Evolutionary conservation across 2,888 invertebrate genomes (phyloP).

Genomic region (Eucriotettix oculatus): DNA sequence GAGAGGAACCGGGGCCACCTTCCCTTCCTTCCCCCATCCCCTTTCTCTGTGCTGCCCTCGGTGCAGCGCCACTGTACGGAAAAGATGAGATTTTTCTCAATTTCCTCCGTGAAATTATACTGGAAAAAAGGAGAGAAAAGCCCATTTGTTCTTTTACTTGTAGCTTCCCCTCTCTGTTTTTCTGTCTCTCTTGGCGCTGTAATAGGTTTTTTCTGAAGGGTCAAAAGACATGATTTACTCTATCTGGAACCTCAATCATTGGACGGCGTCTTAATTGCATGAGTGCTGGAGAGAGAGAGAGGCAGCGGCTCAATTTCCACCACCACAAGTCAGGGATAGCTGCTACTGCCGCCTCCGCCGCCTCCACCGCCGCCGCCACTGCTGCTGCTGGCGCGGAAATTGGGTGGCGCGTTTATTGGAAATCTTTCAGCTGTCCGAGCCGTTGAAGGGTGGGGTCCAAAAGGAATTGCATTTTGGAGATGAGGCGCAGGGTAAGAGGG

Average conservation of each 20-base stretch:
- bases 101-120: constrained; percentile 30
- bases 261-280: constrained; percentile 11
- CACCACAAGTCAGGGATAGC: background rate
- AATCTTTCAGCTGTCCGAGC: constrained; percentile 30
- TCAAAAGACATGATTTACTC: constrained; percentile 15
- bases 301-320: constrained; percentile 6
- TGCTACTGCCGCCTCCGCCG: background rate
- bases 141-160: constrained; percentile 12
- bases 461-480: constrained; percentile 14
- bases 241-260: constrained; percentile 13
- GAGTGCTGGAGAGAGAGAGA: constrained; percentile 2
- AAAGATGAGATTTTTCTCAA: constrained; percentile 30
- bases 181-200: constrained; percentile 9
- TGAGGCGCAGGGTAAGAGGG: constrained; percentile 6
- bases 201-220: constrained; percentile 14
- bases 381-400: constrained; percentile 22
- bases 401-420: constrained; percentile 30
- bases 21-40: background rate
- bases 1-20: background rate
- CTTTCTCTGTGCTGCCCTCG: background rate
- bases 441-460: constrained; percentile 17
- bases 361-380: background rate
- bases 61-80: constrained; percentile 17
- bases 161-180: constrained; percentile 5
- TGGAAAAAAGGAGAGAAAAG: constrained; percentile 17